These are phyloP conservation scores for Lingula anatina DNA, from an alignment of 2,888 invertebrate genomes.

Conservation along the genomic window DNA sequence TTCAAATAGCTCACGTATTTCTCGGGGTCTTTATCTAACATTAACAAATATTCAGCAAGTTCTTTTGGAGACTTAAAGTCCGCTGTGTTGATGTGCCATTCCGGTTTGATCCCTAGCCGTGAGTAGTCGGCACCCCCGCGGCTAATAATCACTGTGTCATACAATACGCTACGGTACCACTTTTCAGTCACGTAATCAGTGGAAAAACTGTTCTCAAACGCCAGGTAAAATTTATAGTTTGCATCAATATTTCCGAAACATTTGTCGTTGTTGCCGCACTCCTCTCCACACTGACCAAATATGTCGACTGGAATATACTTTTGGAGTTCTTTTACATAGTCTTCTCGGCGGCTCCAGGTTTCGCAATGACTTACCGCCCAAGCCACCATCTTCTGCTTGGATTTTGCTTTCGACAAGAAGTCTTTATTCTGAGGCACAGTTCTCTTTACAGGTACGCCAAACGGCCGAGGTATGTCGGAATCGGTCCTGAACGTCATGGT, in stretches of 20 bases:
- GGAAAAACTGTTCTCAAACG: slow-evolving; percentile 26
- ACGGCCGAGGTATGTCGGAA: slow-evolving; percentile 19
- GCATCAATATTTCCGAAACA: slow-evolving; percentile 7
- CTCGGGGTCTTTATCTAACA: slow-evolving; percentile 2
- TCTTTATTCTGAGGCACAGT: slow-evolving; percentile 2
- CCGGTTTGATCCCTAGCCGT: slow-evolving; percentile 7
- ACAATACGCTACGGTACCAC: slow-evolving; percentile 14
- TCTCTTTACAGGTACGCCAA: slow-evolving; percentile 8
- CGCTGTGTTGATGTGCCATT: slow-evolving; percentile 6
- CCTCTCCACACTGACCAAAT: slow-evolving; percentile 12
- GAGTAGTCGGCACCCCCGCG: slow-evolving; percentile 14
- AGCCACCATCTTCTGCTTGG: slow-evolving; percentile 12
- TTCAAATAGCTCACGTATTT: too few relatives aligned
- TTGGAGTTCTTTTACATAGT: too few relatives aligned
- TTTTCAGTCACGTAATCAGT: slow-evolving; percentile 26
- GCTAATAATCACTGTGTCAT: slow-evolving; percentile 12
- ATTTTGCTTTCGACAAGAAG: slow-evolving; percentile 9
- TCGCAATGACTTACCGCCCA: slow-evolving; percentile 18
- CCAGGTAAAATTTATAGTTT: slow-evolving; percentile 21
- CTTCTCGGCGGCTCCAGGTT: slow-evolving; percentile 9
- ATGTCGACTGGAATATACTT: too few relatives aligned
- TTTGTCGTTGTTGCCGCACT: background rate
- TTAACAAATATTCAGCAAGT: slow-evolving; percentile 7
- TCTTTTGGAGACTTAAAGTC: slow-evolving; percentile 7
- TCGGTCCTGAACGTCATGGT: slow-evolving; percentile 21